Conservation (phyloP, 2,888 invertebrate species). For the Nymphalis urticae region DNA sequence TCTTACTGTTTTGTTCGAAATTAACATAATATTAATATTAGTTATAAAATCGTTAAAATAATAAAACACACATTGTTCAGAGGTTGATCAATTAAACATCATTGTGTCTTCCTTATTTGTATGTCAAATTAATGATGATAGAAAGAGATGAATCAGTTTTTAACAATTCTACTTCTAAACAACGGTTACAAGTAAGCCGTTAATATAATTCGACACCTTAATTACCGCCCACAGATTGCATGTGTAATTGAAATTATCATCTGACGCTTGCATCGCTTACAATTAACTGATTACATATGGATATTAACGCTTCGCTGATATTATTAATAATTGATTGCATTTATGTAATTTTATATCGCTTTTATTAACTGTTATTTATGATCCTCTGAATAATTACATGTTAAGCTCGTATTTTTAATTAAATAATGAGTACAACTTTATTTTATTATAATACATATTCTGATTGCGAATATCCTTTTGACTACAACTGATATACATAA, state of each 20-base stretch:
- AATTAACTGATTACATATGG: constrained; percentile 14
- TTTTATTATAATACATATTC: too few relatives aligned
- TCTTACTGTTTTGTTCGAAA: too few relatives aligned
- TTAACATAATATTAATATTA: too few relatives aligned
- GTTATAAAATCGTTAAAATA: too few relatives aligned
- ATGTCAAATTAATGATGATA: too few relatives aligned
- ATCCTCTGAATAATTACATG: background rate
- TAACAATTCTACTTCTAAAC: too few relatives aligned
- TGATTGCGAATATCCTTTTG: too few relatives aligned
- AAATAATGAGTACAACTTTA: background rate
- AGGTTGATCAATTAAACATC: too few relatives aligned
- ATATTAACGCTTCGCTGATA: constrained; percentile 9
- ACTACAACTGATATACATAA: too few relatives aligned
- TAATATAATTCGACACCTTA: constrained; percentile 9
- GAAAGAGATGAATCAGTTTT: too few relatives aligned
- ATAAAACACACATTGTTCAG: too few relatives aligned
- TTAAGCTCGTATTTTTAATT: background rate
- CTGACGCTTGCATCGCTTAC: constrained; percentile 9
- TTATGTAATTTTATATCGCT: constrained; percentile 1
- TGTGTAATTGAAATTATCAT: constrained; percentile 13
- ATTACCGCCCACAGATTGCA: constrained; percentile 7
- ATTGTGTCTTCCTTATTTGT: too few relatives aligned
- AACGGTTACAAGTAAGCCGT: background rate
- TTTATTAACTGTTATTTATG: constrained; percentile 7
- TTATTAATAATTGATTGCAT: constrained; percentile 12